These are phyloP conservation scores for Poeciliopsis presidionis DNA, from an alignment of 2,797 vertebrate genomes.

Conservation along the genomic window DNA sequence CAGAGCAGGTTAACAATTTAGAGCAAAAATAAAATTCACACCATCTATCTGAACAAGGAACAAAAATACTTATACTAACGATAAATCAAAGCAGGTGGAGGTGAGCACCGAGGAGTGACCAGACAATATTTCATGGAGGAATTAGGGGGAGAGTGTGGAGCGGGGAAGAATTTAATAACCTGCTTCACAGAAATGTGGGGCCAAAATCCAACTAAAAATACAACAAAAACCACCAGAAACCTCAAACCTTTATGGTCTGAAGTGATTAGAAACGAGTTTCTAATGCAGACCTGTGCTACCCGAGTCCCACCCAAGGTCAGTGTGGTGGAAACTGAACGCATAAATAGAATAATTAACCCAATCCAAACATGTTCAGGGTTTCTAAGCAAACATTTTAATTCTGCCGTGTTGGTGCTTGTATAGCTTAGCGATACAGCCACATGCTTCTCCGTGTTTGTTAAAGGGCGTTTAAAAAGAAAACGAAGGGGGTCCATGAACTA, in stretches of 20 bases:
- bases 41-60: slow-evolving; percentile 67
- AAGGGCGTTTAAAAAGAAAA: slow-evolving; percentile 8
- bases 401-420: slow-evolving; percentile 80
- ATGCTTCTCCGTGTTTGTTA: slow-evolving; percentile 59
- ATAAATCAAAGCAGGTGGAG: slow-evolving; percentile 52
- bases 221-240: slow-evolving; percentile 35
- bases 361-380: slow-evolving; percentile 64
- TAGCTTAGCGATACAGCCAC: slow-evolving; percentile 67
- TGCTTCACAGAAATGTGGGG: slow-evolving; percentile 65
- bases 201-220: slow-evolving; percentile 2
- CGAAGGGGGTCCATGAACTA: slow-evolving; percentile 31
- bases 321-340: slow-evolving; percentile 80
- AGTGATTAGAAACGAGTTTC: slow-evolving; percentile 80
- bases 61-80: slow-evolving; percentile 67
- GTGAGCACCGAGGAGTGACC: slow-evolving; percentile 68
- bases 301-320: slow-evolving; percentile 78
- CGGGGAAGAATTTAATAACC: slow-evolving; percentile 80
- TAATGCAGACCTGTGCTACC: slow-evolving; percentile 69
- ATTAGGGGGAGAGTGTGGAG: slow-evolving; percentile 49
- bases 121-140: slow-evolving; percentile 54
- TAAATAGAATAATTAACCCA: slow-evolving; percentile 79
- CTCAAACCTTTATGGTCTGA: slow-evolving; percentile 69
- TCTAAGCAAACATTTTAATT: slow-evolving; percentile 63
- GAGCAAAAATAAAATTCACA: slow-evolving; percentile 15
- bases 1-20: slow-evolving; percentile 62